Evolutionary conservation across 1,140 invertebrate genomes (phyloP).

Genomic region (Pseudobourletiella spinata): DNA sequence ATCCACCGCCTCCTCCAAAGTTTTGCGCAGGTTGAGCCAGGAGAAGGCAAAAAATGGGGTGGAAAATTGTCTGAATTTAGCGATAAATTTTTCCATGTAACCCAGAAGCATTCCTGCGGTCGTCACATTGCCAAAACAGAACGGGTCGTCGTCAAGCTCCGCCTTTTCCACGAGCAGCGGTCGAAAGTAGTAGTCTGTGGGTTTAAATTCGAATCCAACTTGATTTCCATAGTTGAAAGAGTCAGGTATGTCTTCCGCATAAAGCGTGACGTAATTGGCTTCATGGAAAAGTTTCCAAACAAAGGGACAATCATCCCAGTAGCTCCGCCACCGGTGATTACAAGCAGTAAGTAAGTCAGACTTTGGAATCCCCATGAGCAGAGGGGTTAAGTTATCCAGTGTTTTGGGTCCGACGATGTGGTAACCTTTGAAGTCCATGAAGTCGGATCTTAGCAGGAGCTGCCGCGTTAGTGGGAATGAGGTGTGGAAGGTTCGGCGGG

Average conservation of each 20-base stretch:
- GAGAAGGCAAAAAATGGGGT: background rate
- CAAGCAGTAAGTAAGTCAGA: background rate
- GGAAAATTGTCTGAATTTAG: background rate
- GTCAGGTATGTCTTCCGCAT: slow-evolving; percentile 5
- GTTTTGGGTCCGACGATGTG: background rate
- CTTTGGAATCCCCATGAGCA: background rate
- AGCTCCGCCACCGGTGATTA: background rate
- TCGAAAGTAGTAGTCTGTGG: slow-evolving; percentile 42
- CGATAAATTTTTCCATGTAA: background rate
- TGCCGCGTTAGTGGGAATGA: background rate
- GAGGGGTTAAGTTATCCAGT: background rate
- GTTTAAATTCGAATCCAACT: slow-evolving; percentile 37
- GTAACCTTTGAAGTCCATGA: background rate
- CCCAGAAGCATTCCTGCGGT: background rate
- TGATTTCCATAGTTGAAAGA: slow-evolving; percentile 16
- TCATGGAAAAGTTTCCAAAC: slow-evolving; percentile 8
- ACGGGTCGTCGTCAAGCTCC: background rate
- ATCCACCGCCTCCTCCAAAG: too few relatives aligned
- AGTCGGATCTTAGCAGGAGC: background rate
- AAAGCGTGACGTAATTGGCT: slow-evolving; percentile 7
- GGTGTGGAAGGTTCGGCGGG: background rate
- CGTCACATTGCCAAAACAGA: background rate
- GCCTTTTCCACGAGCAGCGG: slow-evolving; percentile 20
- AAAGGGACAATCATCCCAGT: slow-evolving; percentile 38
- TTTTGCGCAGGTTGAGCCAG: too few relatives aligned